Evolutionary conservation across 2,888 invertebrate species (phyloP).

Genomic region (Dusona sp.): DNA sequence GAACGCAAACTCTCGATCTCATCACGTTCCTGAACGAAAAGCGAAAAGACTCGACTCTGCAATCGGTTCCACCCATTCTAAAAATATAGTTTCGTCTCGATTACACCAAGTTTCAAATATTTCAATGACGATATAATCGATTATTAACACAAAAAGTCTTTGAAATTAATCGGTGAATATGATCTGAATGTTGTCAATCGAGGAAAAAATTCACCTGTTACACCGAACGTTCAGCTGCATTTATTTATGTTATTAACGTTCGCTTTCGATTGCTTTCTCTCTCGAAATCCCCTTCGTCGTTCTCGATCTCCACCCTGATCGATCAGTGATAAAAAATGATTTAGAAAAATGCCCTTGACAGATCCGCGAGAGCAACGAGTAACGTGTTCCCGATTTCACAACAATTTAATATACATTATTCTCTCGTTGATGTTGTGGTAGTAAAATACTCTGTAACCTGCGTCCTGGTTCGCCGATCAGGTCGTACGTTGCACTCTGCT

Average conservation of each 20-base stretch:
- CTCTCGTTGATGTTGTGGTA: conserved; percentile 45
- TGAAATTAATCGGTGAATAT: background rate
- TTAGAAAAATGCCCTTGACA: conserved; percentile 58
- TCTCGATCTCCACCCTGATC: conserved; percentile 30
- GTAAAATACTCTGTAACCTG: conserved; percentile 70
- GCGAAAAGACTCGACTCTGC: conserved; percentile 27
- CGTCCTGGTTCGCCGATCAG: conserved; percentile 82
- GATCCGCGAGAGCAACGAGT: conserved; percentile 65
- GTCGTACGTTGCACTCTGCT: conserved; percentile 71
- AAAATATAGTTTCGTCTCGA: conserved; percentile 8
- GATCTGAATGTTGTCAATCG: background rate
- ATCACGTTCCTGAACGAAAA: conserved; percentile 44
- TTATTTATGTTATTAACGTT: conserved; percentile 33
- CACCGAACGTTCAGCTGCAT: conserved; percentile 17
- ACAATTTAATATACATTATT: conserved; percentile 43
- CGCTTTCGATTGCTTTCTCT: conserved; percentile 1
- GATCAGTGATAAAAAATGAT: conserved; percentile 42
- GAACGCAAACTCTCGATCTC: conserved; percentile 41
- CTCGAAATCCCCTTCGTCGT: conserved; percentile 18
- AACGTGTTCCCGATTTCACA: conserved; percentile 59
- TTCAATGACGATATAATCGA: background rate
- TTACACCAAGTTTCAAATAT: background rate
- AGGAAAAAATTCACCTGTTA: conserved; percentile 55
- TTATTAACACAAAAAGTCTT: conserved; percentile 6
- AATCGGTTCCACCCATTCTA: conserved; percentile 30